phyloP scores from a whole-genome alignment of 2,113 vertebrate genomes.

The Carollia perspicillata region DNA sequence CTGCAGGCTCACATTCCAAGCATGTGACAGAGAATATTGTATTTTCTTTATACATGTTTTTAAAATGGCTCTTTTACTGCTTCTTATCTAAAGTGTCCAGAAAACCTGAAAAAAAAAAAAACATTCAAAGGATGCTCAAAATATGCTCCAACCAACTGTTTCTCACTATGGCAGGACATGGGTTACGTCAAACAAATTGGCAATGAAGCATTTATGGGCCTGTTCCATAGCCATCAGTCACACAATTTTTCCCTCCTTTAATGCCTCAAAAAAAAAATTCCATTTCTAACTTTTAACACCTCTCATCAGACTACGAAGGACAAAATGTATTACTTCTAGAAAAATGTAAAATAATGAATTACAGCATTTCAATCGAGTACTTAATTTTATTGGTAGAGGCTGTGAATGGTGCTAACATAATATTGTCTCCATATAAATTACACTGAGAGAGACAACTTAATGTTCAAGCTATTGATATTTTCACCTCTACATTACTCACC shows the following conservation, averaged over 20 bases:
- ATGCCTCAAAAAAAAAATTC: constrained; percentile 57
- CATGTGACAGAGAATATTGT: constrained; percentile 13
- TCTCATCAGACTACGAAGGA: constrained; percentile 48
- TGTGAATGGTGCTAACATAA: constrained; percentile 43
- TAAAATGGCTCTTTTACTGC: not conserved
- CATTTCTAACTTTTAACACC: constrained; percentile 57
- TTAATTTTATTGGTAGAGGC: constrained; percentile 65
- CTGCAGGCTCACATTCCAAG: not conserved
- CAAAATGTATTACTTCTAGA: constrained; percentile 37
- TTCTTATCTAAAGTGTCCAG: constrained; percentile 11
- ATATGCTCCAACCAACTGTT: not conserved
- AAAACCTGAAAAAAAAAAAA: constrained; percentile 43
- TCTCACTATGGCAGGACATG: not conserved
- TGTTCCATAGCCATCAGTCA: not conserved
- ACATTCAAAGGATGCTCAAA: not conserved
- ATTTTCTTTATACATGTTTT: constrained; percentile 27
- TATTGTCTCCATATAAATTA: constrained; percentile 37
- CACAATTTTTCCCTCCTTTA: constrained; percentile 16
- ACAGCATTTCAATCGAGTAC: constrained; percentile 45
- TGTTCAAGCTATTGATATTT: constrained; percentile 24
- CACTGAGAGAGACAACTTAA: not conserved
- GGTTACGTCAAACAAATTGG: constrained; percentile 5
- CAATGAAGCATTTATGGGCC: constrained; percentile 32
- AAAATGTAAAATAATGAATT: constrained; percentile 61
- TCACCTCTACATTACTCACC: constrained; percentile 27